Evolutionary conservation across 2,113 vertebrate genomes (phyloP), one percentile per base, ranked within the genome.

Genomic region (Ornithorhynchus anatinus): DNA sequence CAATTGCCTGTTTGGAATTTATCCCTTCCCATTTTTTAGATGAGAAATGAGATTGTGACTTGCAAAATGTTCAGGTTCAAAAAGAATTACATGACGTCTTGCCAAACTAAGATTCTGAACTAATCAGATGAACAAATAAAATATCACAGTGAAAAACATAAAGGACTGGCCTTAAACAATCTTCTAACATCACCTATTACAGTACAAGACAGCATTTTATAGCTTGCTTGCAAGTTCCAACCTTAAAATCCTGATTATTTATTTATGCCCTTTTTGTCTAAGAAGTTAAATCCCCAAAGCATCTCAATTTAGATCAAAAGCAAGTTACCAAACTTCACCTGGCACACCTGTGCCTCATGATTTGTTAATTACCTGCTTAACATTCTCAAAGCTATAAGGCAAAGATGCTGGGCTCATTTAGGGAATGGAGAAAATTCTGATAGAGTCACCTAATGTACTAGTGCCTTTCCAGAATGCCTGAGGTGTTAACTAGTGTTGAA

Each of bases 271-370:
- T 86, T 91, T 92, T 88, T 88, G 87, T 93, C 91, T 92, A 90
- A 93, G 92, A 92, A 93, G 87, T 91, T 92, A 93, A 94, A 91
- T 90, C 92, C 91, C 89, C 92, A 93, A 84, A 94, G 92, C 92
- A 91, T 90, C 92, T 92, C 91, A 93, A 92, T 91, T 93, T 92
- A 94, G 91, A 94, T 94, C 92, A 94, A 94, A 94, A 89, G 91
- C 89, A 69, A 88, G 80, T 90, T 89, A 90, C 89, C 92, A 89
- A 90, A 88, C 72, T 80, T 89, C 92, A 93, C 90, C 92, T 92
- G 92, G 93, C 93, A 91, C 92, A 94, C 91, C 92, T 94, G 92
- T 79, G 86, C 89, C 62, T 83, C 80, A 47, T 89, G 92, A 92
- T 84, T 92, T 87, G 89, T 89, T 92, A 93, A 93, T 92, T 93